These are phyloP conservation scores for Coecobrya sp. DNA, from an alignment of 2,888 invertebrate species.

Conservation along the genomic window DNA sequence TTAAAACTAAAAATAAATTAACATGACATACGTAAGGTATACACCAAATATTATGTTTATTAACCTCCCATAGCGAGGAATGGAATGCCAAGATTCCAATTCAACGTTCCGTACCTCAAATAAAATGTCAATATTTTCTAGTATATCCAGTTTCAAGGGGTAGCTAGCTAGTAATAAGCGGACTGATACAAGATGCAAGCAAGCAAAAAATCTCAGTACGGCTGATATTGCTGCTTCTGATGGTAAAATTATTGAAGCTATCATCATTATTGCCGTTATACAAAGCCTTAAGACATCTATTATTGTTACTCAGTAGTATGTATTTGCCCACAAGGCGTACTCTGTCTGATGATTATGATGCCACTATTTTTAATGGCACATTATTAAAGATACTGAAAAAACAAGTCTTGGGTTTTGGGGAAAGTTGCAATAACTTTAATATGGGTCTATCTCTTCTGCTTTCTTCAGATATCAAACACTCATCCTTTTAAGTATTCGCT, in stretches of 20 bases:
- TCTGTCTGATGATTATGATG: slow-evolving; percentile 49
- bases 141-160: not conserved
- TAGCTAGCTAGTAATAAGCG: not conserved
- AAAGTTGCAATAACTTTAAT: slow-evolving; percentile 32
- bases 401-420: not conserved
- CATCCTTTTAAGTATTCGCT: not conserved
- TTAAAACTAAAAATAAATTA: no score
- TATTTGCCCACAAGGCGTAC: not conserved
- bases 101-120: not conserved
- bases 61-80: no score
- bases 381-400: slow-evolving; percentile 56
- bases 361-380: slow-evolving; percentile 66
- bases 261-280: slow-evolving; percentile 67
- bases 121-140: not conserved
- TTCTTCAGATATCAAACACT: slow-evolving; percentile 1
- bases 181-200: slow-evolving; percentile 4
- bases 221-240: slow-evolving; percentile 4
- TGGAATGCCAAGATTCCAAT: no score
- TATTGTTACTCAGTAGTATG: not conserved
- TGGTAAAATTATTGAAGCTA: slow-evolving; percentile 73
- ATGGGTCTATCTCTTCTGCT: not conserved
- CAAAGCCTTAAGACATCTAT: not conserved
- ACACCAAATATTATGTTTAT: no score
- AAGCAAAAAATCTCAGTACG: slow-evolving; percentile 21
- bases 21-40: no score